Conservation (phyloP, 2,113 vertebrate genomes). For the Onychostruthus taczanowskii region DNA sequence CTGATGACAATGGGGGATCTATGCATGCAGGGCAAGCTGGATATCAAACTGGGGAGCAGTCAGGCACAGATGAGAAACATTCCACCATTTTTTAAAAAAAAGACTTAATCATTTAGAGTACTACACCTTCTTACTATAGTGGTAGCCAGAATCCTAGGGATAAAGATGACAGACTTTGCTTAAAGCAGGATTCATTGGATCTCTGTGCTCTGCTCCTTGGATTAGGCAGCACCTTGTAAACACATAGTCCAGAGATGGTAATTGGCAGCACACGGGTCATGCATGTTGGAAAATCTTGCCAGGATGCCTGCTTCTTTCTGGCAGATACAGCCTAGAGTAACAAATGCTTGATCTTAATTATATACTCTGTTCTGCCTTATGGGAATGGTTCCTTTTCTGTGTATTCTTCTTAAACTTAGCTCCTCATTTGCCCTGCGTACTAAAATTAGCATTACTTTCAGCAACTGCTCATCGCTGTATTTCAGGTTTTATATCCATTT, state of each 20-base stretch:
- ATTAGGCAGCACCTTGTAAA: slow-evolving; percentile 20
- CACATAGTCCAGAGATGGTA: background rate
- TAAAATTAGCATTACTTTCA: background rate
- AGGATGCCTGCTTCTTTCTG: slow-evolving; percentile 8
- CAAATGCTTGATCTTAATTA: slow-evolving; percentile 38
- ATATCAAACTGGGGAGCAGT: background rate
- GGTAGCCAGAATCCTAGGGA: slow-evolving; percentile 6
- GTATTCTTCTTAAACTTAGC: background rate
- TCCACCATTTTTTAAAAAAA: background rate
- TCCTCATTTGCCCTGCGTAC: background rate
- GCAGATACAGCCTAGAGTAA: slow-evolving; percentile 25
- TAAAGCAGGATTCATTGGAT: background rate
- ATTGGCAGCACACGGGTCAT: background rate
- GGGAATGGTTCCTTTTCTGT: slow-evolving; percentile 2
- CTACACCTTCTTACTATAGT: background rate
- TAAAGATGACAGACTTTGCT: slow-evolving; percentile 2
- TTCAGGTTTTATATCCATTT: background rate
- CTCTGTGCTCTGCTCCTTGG: background rate
- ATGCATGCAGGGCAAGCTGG: background rate
- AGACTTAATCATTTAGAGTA: background rate
- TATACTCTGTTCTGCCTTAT: slow-evolving; percentile 1
- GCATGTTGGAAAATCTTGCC: background rate
- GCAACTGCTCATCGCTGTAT: background rate
- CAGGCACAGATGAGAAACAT: slow-evolving; percentile 16
- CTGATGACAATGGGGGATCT: background rate